These are phyloP conservation scores for Grallaria varia DNA, from an alignment of 2,113 vertebrate genomes.

Conservation along the genomic window DNA sequence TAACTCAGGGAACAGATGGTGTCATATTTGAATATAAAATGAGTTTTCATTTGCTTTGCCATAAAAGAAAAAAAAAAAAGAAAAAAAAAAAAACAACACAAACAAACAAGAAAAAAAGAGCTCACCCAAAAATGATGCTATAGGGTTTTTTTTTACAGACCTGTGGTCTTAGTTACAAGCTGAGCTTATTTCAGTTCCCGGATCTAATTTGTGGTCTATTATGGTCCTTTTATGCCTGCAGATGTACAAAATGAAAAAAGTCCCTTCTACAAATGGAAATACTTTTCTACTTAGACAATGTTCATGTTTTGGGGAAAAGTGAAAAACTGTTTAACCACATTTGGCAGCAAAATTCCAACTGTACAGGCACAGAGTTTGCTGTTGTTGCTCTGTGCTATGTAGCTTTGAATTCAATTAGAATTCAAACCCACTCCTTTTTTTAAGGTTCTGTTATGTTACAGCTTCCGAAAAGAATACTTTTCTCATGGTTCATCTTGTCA, in stretches of 20 bases:
- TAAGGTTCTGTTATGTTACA: slow-evolving; percentile 27
- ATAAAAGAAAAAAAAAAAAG: slow-evolving; percentile 51
- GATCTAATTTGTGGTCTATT: slow-evolving; percentile 71
- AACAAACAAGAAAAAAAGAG: slow-evolving; percentile 49
- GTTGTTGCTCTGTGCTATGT: slow-evolving; percentile 45
- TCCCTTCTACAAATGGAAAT: slow-evolving; percentile 68
- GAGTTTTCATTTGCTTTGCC: slow-evolving; percentile 66
- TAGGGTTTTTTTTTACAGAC: slow-evolving; percentile 62
- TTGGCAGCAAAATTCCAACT: slow-evolving; percentile 64
- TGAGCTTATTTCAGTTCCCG: slow-evolving; percentile 61
- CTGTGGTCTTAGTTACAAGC: slow-evolving; percentile 67
- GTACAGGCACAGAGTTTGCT: slow-evolving; percentile 51
- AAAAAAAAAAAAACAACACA: background rate
- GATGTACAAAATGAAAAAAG: slow-evolving; percentile 70
- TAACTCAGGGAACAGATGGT: slow-evolving; percentile 65
- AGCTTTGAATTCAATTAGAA: slow-evolving; percentile 53
- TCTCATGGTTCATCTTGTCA: background rate
- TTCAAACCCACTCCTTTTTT: slow-evolving; percentile 30
- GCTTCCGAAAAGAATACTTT: slow-evolving; percentile 29
- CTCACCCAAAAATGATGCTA: slow-evolving; percentile 40
- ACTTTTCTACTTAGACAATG: slow-evolving; percentile 70
- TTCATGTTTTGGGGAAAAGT: slow-evolving; percentile 66
- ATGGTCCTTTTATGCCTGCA: slow-evolving; percentile 65
- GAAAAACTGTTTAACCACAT: slow-evolving; percentile 68
- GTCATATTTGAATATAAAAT: slow-evolving; percentile 72